phyloP scores from a whole-genome alignment of 1,140 invertebrate genomes.

The Drosophila serrata region DNA sequence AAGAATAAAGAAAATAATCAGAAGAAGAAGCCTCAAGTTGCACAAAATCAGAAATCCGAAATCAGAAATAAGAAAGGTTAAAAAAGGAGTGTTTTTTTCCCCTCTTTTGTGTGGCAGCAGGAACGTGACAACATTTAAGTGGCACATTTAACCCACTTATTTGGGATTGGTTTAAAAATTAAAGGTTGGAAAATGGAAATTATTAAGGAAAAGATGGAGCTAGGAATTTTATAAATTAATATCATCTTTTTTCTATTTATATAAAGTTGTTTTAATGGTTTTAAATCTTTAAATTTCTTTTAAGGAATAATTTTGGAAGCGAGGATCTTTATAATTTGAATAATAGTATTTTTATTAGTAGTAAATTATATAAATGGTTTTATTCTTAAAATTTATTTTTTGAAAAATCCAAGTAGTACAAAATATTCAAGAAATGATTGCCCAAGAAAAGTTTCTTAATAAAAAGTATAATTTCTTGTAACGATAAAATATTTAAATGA shows the following conservation, averaged over 20 bases:
- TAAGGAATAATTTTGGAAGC: too few species aligned
- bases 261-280: too few species aligned
- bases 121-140: conserved; percentile 45
- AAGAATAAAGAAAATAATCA: conserved; percentile 24
- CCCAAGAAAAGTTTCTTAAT: not conserved
- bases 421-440: not conserved
- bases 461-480: not conserved
- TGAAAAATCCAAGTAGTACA: not conserved
- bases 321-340: too few species aligned
- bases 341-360: not conserved
- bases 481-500: too few species aligned
- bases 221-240: not conserved
- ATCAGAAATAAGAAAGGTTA: conserved; percentile 49
- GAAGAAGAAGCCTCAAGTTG: conserved; percentile 42
- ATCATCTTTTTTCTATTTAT: too few species aligned
- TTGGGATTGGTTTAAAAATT: too few species aligned
- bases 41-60: conserved; percentile 40
- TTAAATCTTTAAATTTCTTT: too few species aligned
- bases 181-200: not conserved
- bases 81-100: conserved; percentile 6
- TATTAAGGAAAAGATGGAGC: not conserved
- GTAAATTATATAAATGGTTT: not conserved
- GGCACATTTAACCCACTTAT: conserved; percentile 36
- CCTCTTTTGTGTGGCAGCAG: conserved; percentile 14
- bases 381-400: not conserved